Percentiles rank a stretch among this genome's conserved stretches.
phyloP scores from a whole-genome alignment of 2,113 vertebrate genomes.

The Parus major region DNA sequence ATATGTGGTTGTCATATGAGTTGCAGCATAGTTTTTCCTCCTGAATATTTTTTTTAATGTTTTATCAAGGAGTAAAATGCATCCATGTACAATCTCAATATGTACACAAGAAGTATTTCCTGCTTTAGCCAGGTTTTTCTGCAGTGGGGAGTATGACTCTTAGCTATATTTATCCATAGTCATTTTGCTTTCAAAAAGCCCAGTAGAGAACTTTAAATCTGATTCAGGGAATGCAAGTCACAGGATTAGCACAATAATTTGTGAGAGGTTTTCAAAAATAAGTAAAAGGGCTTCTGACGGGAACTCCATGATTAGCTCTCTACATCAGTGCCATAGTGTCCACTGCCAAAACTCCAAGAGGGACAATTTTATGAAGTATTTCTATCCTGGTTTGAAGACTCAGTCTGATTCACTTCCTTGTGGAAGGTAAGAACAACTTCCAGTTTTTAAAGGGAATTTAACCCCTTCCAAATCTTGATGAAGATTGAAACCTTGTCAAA shows the following conservation, averaged over 20 bases:
- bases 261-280: not conserved
- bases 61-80: not conserved
- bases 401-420: not conserved
- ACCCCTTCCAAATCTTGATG: not conserved
- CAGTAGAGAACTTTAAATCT: not conserved
- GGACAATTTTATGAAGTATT: not conserved
- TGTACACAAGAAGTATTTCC: fast-evolving
- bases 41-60: not conserved
- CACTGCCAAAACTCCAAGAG: not conserved
- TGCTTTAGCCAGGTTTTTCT: not conserved
- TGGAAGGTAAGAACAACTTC: not conserved
- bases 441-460: not conserved
- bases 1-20: not conserved
- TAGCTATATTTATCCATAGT: not conserved
- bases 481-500: not conserved
- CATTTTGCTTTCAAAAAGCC: not conserved
- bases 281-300: not conserved
- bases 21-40: not conserved
- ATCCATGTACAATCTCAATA: not conserved
- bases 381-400: not conserved
- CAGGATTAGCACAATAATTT: not conserved
- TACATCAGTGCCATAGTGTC: not conserved
- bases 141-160: not conserved
- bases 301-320: not conserved
- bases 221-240: not conserved